Percentiles rank a stretch among this genome's conserved stretches.
These are phyloP conservation scores for Conomelus anceps DNA, from an alignment of 2,888 invertebrate genomes.

Conservation along the genomic window DNA sequence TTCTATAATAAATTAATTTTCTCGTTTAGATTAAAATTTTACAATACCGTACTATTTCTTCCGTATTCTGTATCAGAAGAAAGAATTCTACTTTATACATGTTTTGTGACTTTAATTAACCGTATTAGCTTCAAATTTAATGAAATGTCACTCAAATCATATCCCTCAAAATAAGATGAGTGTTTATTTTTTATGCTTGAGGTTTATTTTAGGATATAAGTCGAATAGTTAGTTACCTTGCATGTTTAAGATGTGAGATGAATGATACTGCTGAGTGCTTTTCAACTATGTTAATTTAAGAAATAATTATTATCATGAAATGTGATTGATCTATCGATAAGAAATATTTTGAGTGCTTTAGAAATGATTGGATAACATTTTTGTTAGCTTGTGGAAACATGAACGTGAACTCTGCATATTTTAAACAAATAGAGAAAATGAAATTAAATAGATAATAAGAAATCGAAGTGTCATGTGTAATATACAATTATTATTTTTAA, in stretches of 20 bases:
- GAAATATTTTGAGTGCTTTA: neutral
- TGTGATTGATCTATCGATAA: neutral
- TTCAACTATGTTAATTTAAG: too few species aligned
- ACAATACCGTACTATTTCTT: too few species aligned
- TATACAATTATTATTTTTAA: neutral
- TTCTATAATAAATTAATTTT: too few species aligned
- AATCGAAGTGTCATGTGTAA: neutral
- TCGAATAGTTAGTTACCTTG: neutral
- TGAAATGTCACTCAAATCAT: neutral
- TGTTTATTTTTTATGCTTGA: neutral
- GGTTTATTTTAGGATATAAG: neutral
- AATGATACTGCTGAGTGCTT: neutral
- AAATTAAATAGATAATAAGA: neutral
- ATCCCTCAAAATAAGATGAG: neutral
- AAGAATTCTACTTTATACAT: too few species aligned
- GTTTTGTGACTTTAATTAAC: too few species aligned
- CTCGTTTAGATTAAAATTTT: too few species aligned
- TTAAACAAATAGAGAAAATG: neutral
- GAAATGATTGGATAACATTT: neutral
- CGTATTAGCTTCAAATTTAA: neutral
- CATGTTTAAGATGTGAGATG: neutral
- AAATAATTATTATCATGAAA: neutral
- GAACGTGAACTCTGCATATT: neutral
- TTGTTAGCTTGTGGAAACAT: neutral
- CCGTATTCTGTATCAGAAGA: too few species aligned